phyloP scores from a whole-genome alignment of 2,113 vertebrate genomes.

The Chaenocephalus aceratus region DNA sequence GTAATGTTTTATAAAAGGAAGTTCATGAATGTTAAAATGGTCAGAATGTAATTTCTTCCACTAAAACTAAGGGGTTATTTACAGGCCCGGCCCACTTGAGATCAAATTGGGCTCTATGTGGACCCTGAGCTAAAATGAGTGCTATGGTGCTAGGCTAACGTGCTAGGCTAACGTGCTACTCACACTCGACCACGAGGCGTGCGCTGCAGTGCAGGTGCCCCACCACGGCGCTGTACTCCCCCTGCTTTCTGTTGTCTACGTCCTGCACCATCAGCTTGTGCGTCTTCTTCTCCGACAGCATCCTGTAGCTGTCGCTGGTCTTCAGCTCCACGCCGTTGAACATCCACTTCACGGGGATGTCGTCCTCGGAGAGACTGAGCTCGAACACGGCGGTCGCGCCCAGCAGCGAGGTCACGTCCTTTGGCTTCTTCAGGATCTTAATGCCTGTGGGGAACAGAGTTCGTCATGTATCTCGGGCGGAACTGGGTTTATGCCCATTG shows the following conservation, averaged over 20 bases:
- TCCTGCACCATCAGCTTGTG: conserved; percentile 93
- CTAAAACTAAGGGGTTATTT: no score
- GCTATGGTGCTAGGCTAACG: no score
- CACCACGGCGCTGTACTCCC: conserved; percentile 90
- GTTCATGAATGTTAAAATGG: no score
- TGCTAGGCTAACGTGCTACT: conserved; percentile 61
- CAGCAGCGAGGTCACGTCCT: conserved; percentile 94
- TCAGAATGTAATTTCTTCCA: no score
- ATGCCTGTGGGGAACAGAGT: conserved; percentile 84
- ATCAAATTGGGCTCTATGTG: no score
- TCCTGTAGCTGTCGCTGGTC: conserved; percentile 86
- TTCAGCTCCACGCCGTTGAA: conserved; percentile 90
- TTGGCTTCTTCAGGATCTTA: conserved; percentile 97
- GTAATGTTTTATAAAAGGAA: no score
- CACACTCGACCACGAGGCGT: conserved; percentile 91
- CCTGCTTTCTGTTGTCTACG: conserved; percentile 86
- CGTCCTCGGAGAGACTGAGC: conserved; percentile 93
- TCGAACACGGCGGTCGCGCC: conserved; percentile 91
- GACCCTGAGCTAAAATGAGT: no score
- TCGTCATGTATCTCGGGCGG: no score
- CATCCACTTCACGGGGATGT: conserved; percentile 94
- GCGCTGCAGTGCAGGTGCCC: conserved; percentile 93
- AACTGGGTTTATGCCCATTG: no score
- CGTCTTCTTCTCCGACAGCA: conserved; percentile 93
- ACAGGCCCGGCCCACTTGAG: no score